Conservation (phyloP, 1,140 invertebrate genomes). For the Papilio xuthus region DNA sequence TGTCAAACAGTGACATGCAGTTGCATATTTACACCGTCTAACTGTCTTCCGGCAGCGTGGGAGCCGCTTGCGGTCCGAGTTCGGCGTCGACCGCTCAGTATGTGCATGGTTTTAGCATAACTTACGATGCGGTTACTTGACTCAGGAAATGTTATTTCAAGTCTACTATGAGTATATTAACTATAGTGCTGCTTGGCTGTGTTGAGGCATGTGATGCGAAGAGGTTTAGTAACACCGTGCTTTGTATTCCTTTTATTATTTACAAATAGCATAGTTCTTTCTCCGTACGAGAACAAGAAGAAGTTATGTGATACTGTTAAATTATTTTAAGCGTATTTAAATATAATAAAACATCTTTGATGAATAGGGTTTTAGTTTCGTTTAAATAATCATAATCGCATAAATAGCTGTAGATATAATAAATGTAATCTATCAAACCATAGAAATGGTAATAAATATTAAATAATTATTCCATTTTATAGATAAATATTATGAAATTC, state of each 20-base stretch:
- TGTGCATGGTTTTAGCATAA: slow-evolving; percentile 81
- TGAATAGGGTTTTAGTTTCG: background rate
- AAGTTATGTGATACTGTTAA: slow-evolving; percentile 15
- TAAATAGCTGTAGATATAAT: background rate
- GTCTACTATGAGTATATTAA: slow-evolving; percentile 80
- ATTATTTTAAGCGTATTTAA: background rate
- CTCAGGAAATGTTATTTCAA: slow-evolving; percentile 79
- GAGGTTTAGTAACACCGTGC: slow-evolving; percentile 81
- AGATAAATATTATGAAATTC: background rate
- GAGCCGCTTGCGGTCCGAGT: slow-evolving; percentile 54
- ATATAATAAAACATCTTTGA: background rate
- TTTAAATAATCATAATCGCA: background rate
- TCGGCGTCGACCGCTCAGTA: slow-evolving; percentile 67
- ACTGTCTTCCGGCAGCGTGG: slow-evolving; percentile 52
- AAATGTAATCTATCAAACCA: background rate
- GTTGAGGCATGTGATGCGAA: slow-evolving; percentile 80
- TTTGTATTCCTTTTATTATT: slow-evolving; percentile 74
- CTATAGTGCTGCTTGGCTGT: slow-evolving; percentile 80
- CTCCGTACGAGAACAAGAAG: slow-evolving; percentile 39
- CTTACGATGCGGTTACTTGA: slow-evolving; percentile 79
- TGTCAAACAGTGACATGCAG: slow-evolving; percentile 82
- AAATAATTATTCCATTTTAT: background rate
- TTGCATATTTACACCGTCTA: slow-evolving; percentile 77
- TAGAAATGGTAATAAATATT: background rate
- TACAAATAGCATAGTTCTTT: slow-evolving; percentile 70